phyloP scores from a whole-genome alignment of 2,888 invertebrate species.

The Celastrina argiolus region DNA sequence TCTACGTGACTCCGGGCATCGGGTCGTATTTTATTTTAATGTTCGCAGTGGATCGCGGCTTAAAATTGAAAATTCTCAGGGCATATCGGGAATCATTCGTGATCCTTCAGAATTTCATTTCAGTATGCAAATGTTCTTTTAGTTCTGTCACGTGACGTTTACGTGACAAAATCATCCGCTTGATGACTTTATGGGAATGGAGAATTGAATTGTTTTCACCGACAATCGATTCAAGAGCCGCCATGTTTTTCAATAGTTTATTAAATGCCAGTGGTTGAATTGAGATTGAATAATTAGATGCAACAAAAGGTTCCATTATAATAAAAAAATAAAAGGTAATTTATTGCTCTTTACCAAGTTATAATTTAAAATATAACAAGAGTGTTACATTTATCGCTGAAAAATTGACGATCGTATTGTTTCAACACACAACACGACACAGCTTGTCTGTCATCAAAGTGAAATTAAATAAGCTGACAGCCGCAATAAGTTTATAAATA shows the following conservation, averaged over 20 bases:
- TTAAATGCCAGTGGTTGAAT: neutral
- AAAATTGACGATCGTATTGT: too few relatives aligned
- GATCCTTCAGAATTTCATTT: slow-evolving; percentile 27
- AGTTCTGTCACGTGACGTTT: neutral
- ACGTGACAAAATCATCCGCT: neutral
- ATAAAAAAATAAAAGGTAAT: too few relatives aligned
- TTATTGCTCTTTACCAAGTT: too few relatives aligned
- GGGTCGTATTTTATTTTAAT: slow-evolving; percentile 69
- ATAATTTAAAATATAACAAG: too few relatives aligned
- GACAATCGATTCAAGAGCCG: too few relatives aligned
- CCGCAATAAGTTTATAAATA: neutral
- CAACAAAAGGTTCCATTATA: too few relatives aligned
- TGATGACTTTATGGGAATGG: neutral
- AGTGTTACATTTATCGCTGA: too few relatives aligned
- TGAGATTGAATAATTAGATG: too few relatives aligned
- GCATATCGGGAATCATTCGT: slow-evolving; percentile 51
- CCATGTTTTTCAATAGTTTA: neutral
- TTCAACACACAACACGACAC: too few relatives aligned
- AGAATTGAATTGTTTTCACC: too few relatives aligned
- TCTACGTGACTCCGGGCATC: slow-evolving; percentile 70
- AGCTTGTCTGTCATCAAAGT: too few relatives aligned
- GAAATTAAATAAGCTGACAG: neutral
- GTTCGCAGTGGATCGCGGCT: slow-evolving; percentile 50
- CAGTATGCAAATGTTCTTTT: slow-evolving; percentile 19
- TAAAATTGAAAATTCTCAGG: slow-evolving; percentile 74